phyloP scores from a whole-genome alignment of 2,113 vertebrate species.

The Lepus timidus region DNA sequence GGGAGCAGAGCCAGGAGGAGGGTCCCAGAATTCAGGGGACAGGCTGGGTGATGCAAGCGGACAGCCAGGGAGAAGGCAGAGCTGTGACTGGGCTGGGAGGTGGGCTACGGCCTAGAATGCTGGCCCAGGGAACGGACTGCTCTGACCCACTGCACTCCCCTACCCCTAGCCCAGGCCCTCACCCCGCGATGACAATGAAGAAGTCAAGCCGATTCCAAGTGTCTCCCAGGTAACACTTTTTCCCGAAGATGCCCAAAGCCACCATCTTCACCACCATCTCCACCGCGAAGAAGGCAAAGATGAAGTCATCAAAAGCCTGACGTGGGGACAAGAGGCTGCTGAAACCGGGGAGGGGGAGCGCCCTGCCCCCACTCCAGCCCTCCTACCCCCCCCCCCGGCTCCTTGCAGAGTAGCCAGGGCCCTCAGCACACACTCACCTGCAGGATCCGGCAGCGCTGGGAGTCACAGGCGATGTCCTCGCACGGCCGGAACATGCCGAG shows the following conservation, averaged over 20 bases:
- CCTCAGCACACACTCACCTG: constrained; percentile 88
- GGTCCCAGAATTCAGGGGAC: not conserved
- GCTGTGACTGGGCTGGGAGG: not conserved
- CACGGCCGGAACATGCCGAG: constrained; percentile 99
- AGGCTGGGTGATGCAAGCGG: not conserved
- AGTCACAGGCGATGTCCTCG: constrained; percentile 95
- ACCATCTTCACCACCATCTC: constrained; percentile 99
- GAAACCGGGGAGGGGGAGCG: not conserved
- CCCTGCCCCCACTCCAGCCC: not conserved
- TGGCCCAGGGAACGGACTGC: not conserved
- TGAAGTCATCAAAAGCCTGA: constrained; percentile 99
- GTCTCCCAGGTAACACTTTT: constrained; percentile 99
- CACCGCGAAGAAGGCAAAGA: constrained; percentile 99
- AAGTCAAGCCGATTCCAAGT: constrained; percentile 99
- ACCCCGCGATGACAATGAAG: constrained; percentile 99
- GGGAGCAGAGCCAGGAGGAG: not conserved
- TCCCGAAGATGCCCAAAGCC: constrained; percentile 98
- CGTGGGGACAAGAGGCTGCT: not conserved
- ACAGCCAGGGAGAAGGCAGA: not conserved
- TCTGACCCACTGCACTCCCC: not conserved
- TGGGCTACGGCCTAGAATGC: not conserved
- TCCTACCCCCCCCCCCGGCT: not conserved
- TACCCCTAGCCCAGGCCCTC: constrained; percentile 72
- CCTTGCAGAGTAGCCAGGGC: not conserved
- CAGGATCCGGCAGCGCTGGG: constrained; percentile 96